These are phyloP conservation scores for Crenichthys baileyi DNA, from an alignment of 2,797 vertebrate genomes.

Conservation along the genomic window DNA sequence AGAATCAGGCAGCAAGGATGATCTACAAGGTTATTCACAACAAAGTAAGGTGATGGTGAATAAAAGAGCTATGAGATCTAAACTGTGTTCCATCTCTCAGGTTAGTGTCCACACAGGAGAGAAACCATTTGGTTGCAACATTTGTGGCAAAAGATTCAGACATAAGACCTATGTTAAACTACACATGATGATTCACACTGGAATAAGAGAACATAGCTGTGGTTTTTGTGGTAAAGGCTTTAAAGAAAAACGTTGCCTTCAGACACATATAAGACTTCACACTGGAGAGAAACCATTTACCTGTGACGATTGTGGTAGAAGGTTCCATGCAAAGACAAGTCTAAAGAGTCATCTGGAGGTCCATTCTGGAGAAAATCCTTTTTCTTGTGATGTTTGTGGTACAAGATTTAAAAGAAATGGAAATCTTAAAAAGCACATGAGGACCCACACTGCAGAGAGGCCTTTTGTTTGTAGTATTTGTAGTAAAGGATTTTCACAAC, in stretches of 20 bases:
- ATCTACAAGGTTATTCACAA: not conserved
- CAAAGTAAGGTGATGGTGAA: not conserved
- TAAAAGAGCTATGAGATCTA: constrained; percentile 2
- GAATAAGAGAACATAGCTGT: constrained; percentile 1
- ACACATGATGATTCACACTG: constrained; percentile 10
- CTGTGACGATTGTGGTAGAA: not conserved
- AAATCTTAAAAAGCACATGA: constrained; percentile 7
- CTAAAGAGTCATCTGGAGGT: constrained; percentile 1
- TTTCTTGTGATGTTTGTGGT: constrained; percentile 1
- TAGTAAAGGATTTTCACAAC: constrained; percentile 1
- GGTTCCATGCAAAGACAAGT: not conserved
- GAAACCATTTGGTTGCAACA: constrained; percentile 7
- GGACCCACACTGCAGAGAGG: constrained; percentile 1
- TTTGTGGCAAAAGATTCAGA: constrained; percentile 12
- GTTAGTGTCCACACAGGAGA: not conserved
- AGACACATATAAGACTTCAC: constrained; percentile 1
- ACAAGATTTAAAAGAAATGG: constrained; percentile 7
- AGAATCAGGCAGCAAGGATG: not conserved
- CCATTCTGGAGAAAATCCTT: constrained; percentile 4
- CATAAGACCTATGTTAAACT: not conserved
- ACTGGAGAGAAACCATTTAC: constrained; percentile 7
- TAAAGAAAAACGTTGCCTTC: constrained; percentile 11
- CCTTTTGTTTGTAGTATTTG: constrained; percentile 7
- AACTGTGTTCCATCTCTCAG: not conserved
- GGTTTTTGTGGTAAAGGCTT: constrained; percentile 4